A percentile compares a stretch with the other conserved stretches of the same genome.
Evolutionary conservation across 2,888 invertebrate species (phyloP).

Genomic region (Pyrrhopygopsis socrates): DNA sequence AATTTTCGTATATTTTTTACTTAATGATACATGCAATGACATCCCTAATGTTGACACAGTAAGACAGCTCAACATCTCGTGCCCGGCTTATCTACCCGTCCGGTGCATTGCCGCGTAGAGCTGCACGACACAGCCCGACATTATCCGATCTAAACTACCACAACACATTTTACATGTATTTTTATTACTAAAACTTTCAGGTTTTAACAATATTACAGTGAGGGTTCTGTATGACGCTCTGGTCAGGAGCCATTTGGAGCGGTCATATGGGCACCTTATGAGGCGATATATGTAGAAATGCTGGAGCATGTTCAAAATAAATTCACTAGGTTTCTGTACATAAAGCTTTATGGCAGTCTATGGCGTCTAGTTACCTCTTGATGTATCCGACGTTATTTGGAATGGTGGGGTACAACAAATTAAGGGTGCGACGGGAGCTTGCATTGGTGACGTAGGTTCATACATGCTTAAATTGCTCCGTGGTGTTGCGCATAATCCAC

Average conservation of each 20-base stretch:
- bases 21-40: too few relatives aligned
- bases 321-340: conserved; percentile 5
- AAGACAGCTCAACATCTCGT: background rate
- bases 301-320: conserved; percentile 53
- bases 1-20: too few relatives aligned
- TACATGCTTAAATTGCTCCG: too few relatives aligned
- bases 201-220: conserved; percentile 6
- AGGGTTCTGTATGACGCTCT: background rate
- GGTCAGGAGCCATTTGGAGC: conserved; percentile 7
- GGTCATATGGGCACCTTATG: background rate
- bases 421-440: background rate
- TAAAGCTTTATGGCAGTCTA: conserved; percentile 49
- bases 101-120: background rate
- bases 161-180: background rate
- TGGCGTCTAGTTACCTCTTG: conserved; percentile 41
- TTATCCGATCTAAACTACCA: background rate
- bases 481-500: too few relatives aligned
- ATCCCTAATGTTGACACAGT: background rate
- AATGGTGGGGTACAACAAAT: conserved; percentile 56
- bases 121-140: background rate
- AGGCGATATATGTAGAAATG: background rate
- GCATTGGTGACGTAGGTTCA: too few relatives aligned
- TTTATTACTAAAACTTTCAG: background rate
- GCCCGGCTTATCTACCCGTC: background rate
- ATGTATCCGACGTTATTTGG: conserved; percentile 63